These are phyloP conservation scores for Ornithoptera priamus DNA, from an alignment of 2,888 invertebrate genomes.

Conservation along the genomic window DNA sequence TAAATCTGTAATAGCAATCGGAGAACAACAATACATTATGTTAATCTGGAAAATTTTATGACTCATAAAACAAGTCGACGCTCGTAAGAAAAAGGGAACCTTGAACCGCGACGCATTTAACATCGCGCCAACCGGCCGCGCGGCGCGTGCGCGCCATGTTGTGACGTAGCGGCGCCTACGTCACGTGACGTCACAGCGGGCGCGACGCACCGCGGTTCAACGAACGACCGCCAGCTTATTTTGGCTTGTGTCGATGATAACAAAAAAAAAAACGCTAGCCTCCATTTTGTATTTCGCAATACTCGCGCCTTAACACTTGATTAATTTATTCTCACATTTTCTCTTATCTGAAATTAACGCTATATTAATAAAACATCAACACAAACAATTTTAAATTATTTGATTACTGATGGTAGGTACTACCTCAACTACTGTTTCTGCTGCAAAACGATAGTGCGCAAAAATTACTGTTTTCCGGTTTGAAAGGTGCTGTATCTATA, in stretches of 20 bases:
- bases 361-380: background rate
- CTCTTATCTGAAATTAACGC: background rate
- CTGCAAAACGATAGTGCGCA: too few relatives aligned
- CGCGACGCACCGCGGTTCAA: slow-evolving; percentile 56
- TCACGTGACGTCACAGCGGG: slow-evolving; percentile 53
- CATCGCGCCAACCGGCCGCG: slow-evolving; percentile 39
- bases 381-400: background rate
- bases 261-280: slow-evolving; percentile 50
- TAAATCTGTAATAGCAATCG: background rate
- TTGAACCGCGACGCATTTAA: slow-evolving; percentile 39
- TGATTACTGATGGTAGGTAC: too few relatives aligned
- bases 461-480: too few relatives aligned
- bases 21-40: background rate
- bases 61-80: slow-evolving; percentile 30
- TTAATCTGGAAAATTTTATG: background rate
- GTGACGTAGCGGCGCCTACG: slow-evolving; percentile 60
- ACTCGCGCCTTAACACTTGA: slow-evolving; percentile 31
- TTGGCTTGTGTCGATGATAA: slow-evolving; percentile 61
- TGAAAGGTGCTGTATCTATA: too few relatives aligned
- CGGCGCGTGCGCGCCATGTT: slow-evolving; percentile 47
- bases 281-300: slow-evolving; percentile 55
- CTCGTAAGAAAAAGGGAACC: slow-evolving; percentile 39
- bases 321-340: background rate
- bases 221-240: slow-evolving; percentile 75
- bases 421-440: too few relatives aligned